Base-by-base conservation (phyloP, 2,888 invertebrate genomes). In the Zaprionus bogoriensis region DNA sequence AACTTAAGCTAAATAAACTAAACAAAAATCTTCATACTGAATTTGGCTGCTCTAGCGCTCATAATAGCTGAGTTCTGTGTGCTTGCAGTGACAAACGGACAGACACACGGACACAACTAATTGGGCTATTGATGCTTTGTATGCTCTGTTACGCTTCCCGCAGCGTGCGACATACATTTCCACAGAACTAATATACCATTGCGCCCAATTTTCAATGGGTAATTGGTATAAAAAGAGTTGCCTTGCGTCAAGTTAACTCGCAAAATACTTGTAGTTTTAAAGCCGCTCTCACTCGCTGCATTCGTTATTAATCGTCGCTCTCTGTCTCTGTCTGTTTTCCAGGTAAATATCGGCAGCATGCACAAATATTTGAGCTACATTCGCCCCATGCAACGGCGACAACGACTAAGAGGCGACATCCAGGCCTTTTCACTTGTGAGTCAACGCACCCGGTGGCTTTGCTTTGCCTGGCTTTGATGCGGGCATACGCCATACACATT, bases 301-400 rank as follows among this genome's bases (percentile, higher is more conserved):
- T 45, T 28, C 46, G 45, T 41, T 20, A 25, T 27, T 42, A 27
- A 45, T 28, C 19, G 17, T 30, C 25, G 28, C 25, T 14, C 17
- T 41, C 19, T 20, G 14, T 54, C 22, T 36, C 42, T 39, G 32
- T 38, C 27, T 54, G 17, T 55, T 68, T 72, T 83, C 61, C 84
- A 84, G 84, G 84, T 80, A 84, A 83, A 80, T 80, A 80, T 83
- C 74, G 71, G 57, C 64, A 48, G 51, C 60, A 50, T 66, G 44
- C 20, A 57, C 62, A 82, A 79, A 79, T 79, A 79, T 79, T 79
- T 76, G 63, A 80, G 58, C 51, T 63, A 58, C 64, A 67, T 71
- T 68, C 64, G 61, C 47, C 50, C 27, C 47, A 41, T 54, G 44
- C 25, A 53, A 64, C 64, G 7, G 6, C 32, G 17, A n/a, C n/a